phyloP scores from a whole-genome alignment of 2,113 vertebrate genomes.

The Rana temporaria region DNA sequence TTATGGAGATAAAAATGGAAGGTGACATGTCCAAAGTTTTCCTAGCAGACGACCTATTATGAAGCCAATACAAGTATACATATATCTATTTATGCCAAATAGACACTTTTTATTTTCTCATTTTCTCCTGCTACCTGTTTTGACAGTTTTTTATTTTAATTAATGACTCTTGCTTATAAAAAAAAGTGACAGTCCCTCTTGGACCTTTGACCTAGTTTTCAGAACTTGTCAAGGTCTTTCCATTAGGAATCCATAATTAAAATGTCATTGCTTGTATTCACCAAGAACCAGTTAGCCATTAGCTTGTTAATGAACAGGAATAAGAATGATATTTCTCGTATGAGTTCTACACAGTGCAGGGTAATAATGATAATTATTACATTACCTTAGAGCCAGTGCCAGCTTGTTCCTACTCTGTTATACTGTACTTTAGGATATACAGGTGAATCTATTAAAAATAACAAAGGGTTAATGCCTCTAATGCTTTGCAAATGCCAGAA shows the following conservation, averaged over 20 bases:
- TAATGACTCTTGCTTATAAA: neutral
- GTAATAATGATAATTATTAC: neutral
- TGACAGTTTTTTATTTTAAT: conserved; percentile 39
- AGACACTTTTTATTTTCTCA: conserved; percentile 6
- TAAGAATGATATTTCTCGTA: neutral
- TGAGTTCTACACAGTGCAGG: neutral
- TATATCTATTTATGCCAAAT: conserved; percentile 24
- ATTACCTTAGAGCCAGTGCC: neutral
- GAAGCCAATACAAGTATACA: conserved; percentile 21
- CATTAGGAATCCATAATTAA: conserved; percentile 25
- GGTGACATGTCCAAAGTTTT: conserved; percentile 8
- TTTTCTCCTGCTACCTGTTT: neutral
- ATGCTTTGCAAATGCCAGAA: neutral
- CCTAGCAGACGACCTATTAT: conserved; percentile 29
- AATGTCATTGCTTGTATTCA: neutral
- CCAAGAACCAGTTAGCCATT: neutral
- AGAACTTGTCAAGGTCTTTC: conserved; percentile 18
- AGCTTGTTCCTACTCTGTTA: too few species aligned
- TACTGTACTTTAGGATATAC: too few species aligned
- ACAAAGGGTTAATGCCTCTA: neutral
- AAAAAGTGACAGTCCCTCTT: conserved; percentile 5
- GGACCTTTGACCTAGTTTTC: conserved; percentile 24
- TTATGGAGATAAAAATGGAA: conserved; percentile 36
- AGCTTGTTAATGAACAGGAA: neutral
- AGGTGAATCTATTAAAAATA: too few species aligned